phyloP scores from a whole-genome alignment of 2,113 vertebrate species.

The Todiramphus chloris region DNA sequence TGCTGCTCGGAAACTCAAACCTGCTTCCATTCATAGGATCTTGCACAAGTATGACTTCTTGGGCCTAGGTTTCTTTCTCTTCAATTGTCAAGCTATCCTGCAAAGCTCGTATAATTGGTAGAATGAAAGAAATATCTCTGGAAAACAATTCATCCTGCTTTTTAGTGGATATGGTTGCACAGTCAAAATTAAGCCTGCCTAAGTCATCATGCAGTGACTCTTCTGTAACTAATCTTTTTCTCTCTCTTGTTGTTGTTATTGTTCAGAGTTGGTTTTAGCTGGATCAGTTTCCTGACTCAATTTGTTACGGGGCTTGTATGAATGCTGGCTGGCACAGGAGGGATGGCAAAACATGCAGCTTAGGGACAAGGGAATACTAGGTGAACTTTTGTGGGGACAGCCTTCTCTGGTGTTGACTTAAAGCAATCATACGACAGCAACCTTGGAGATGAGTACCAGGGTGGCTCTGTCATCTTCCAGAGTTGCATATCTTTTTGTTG shows the following conservation, averaged over 20 bases:
- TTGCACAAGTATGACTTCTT: background rate
- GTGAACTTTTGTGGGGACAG: background rate
- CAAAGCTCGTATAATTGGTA: background rate
- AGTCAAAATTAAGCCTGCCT: background rate
- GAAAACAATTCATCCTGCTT: background rate
- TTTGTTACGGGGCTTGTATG: background rate
- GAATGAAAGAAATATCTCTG: background rate
- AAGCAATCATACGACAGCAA: background rate
- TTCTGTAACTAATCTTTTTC: slow-evolving; percentile 19
- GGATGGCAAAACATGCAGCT: background rate
- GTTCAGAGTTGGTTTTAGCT: slow-evolving; percentile 13
- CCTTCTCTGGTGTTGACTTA: background rate
- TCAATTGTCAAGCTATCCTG: background rate
- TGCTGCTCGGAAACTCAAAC: background rate
- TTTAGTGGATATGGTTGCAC: background rate
- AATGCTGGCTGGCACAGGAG: background rate
- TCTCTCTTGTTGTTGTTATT: slow-evolving; percentile 4
- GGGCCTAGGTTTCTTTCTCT: background rate
- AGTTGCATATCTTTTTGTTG: background rate
- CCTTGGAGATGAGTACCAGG: background rate
- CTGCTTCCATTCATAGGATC: background rate
- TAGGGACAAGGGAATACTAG: background rate
- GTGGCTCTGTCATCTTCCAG: background rate
- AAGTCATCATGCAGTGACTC: background rate
- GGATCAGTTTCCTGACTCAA: background rate